phyloP scores from a whole-genome alignment of 2,113 vertebrate genomes.

The Bos javanicus region DNA sequence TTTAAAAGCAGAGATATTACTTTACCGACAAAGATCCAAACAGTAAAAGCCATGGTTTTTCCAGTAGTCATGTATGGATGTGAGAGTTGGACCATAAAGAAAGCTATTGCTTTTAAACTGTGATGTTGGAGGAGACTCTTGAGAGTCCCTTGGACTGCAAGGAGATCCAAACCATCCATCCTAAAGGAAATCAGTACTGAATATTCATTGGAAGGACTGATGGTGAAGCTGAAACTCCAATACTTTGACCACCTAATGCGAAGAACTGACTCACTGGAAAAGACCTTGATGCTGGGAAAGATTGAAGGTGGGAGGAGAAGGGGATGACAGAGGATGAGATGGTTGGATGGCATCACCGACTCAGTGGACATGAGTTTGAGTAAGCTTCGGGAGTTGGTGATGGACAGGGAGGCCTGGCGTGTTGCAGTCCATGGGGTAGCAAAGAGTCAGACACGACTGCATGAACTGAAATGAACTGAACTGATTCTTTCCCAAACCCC shows the following conservation, averaged over 20 bases:
- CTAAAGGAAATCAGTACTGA: neutral
- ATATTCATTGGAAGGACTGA: neutral
- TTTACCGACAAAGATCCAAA: neutral
- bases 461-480: neutral
- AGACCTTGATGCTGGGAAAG: neutral
- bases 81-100: neutral
- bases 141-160: neutral
- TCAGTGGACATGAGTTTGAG: neutral
- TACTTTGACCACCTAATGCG: neutral
- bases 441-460: neutral
- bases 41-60: neutral
- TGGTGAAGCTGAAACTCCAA: neutral
- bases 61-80: neutral
- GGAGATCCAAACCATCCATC: neutral
- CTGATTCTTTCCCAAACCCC: neutral
- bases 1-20: neutral
- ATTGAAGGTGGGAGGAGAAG: neutral
- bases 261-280: neutral
- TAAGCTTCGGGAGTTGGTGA: neutral
- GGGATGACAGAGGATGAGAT: neutral
- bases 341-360: neutral
- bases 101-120: neutral
- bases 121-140: neutral
- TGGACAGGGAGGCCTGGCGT: rapidly evolving
- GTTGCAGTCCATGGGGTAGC: neutral